phyloP scores from a whole-genome alignment of 2,113 vertebrate genomes.

The Stegostoma tigrinum region DNA sequence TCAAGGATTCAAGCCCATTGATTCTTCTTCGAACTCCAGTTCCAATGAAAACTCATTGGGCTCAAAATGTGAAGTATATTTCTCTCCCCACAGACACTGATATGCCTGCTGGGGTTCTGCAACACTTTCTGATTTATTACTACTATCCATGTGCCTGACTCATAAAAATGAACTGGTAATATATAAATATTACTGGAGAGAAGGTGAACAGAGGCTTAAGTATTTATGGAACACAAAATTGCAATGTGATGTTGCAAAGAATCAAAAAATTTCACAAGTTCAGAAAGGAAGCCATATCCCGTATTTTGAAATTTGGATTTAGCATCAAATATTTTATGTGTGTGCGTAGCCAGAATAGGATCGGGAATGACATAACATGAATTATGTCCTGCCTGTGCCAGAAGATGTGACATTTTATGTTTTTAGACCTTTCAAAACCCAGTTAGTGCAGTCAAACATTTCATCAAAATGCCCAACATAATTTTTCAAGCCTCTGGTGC shows the following conservation, averaged over 20 bases:
- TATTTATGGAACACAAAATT: neutral
- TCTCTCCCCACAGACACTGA: too few species aligned
- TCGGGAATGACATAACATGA: neutral
- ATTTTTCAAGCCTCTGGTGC: constrained; percentile 18
- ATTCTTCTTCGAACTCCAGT: too few species aligned
- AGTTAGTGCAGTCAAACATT: neutral
- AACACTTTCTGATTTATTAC: too few species aligned
- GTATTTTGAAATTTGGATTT: neutral
- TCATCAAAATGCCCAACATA: constrained; percentile 1
- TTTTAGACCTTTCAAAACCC: neutral
- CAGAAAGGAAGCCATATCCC: neutral
- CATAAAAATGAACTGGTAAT: neutral
- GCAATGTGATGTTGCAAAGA: neutral
- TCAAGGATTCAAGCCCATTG: too few species aligned
- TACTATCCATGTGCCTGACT: neutral
- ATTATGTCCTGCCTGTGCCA: neutral
- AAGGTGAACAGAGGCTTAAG: neutral
- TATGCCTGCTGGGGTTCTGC: too few species aligned
- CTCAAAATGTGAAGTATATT: too few species aligned
- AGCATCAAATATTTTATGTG: neutral
- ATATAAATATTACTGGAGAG: neutral
- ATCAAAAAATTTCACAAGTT: neutral
- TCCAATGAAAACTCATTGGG: too few species aligned
- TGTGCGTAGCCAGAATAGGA: neutral
- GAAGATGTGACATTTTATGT: neutral